phyloP scores from a whole-genome alignment of 2,888 invertebrate species.

The Drosophila parthenogenetica region DNA sequence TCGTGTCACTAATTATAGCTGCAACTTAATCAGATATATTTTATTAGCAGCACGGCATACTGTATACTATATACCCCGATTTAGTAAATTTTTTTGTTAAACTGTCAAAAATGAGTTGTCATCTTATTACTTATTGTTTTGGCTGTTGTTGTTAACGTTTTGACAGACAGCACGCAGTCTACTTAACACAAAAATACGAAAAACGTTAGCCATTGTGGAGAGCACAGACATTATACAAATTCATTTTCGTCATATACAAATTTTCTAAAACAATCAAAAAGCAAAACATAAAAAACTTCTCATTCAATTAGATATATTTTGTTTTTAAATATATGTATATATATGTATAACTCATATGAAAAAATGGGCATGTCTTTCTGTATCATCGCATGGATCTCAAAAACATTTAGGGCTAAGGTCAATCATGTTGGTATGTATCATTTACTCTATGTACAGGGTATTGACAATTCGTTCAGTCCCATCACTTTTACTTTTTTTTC shows the following conservation, averaged over 20 bases:
- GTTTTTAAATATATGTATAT: slow-evolving; percentile 3
- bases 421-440: slow-evolving; percentile 16
- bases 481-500: slow-evolving; percentile 38
- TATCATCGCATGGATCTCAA: slow-evolving; percentile 22
- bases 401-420: slow-evolving; percentile 6
- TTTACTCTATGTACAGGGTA: slow-evolving; percentile 20
- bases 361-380: slow-evolving; percentile 19
- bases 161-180: slow-evolving; percentile 72
- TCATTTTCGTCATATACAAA: slow-evolving; percentile 21
- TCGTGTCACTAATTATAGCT: background rate
- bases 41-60: background rate
- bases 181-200: slow-evolving; percentile 6
- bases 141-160: slow-evolving; percentile 1
- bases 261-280: slow-evolving; percentile 35
- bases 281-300: slow-evolving; percentile 21
- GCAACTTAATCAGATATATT: too few species aligned
- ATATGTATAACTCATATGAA: background rate
- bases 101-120: slow-evolving; percentile 28
- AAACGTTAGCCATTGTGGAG: background rate
- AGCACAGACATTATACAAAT: slow-evolving; percentile 25
- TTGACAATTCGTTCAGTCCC: background rate
- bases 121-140: background rate
- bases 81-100: background rate
- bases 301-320: slow-evolving; percentile 29
- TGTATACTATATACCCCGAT: background rate